phyloP scores from a whole-genome alignment of 1,140 invertebrate species.

The Gryllus bimaculatus region DNA sequence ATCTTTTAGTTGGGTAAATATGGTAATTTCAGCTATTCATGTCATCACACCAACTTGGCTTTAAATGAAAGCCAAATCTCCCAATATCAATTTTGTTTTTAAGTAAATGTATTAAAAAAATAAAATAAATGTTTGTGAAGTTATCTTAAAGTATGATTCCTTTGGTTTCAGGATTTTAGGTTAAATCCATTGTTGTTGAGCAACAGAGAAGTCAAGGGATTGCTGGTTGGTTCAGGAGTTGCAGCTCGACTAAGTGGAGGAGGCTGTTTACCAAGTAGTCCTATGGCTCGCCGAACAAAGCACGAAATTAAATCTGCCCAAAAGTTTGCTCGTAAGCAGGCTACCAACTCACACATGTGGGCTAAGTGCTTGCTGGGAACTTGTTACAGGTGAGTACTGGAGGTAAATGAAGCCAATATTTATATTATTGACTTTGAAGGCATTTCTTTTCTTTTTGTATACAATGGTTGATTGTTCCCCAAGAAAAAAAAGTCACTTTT shows the following conservation, averaged over 20 bases:
- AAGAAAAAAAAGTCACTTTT: too few species aligned
- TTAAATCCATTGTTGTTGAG: constrained; percentile 49
- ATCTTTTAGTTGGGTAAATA: too few species aligned
- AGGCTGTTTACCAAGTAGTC: constrained; percentile 61
- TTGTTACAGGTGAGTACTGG: constrained; percentile 49
- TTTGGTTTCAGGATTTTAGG: constrained; percentile 34
- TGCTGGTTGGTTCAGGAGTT: constrained; percentile 23
- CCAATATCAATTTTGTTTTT: too few species aligned
- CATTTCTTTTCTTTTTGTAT: too few species aligned
- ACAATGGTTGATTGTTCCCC: too few species aligned
- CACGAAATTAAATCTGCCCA: constrained; percentile 89
- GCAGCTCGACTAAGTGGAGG: constrained; percentile 34
- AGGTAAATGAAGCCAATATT: too few species aligned
- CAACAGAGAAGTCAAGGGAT: constrained; percentile 31
- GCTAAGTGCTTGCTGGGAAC: constrained; percentile 80
- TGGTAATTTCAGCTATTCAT: too few species aligned
- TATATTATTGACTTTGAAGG: too few species aligned
- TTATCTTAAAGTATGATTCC: background rate
- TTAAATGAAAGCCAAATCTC: too few species aligned
- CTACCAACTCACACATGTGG: constrained; percentile 70
- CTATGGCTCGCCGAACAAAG: constrained; percentile 85
- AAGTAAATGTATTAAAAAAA: too few species aligned
- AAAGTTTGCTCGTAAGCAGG: constrained; percentile 69
- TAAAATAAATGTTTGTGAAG: constrained; percentile 11
- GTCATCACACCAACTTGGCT: too few species aligned